Conservation (phyloP, 2,797 vertebrate species). For the Sebastes trivittatus region DNA sequence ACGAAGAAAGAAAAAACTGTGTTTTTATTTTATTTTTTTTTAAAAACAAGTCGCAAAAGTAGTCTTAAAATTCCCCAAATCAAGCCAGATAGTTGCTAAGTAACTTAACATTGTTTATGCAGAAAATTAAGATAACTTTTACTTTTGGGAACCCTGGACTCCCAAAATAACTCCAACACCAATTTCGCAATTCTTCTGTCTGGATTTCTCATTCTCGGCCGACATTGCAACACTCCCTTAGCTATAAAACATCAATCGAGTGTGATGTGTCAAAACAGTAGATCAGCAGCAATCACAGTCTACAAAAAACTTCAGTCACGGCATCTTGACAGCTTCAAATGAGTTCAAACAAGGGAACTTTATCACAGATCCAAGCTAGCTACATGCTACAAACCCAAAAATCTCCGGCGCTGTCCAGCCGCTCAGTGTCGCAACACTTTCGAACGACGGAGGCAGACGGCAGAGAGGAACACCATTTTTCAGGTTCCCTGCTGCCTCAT, state of each 20-base stretch:
- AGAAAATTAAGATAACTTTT: not conserved
- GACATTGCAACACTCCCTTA: not conserved
- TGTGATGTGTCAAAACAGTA: slow-evolving; percentile 9
- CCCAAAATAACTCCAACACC: not conserved
- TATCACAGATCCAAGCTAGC: not conserved
- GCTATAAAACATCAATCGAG: not conserved
- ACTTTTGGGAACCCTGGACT: not conserved
- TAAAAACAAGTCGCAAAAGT: too few relatives aligned
- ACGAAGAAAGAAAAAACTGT: too few relatives aligned
- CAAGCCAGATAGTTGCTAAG: too few relatives aligned
- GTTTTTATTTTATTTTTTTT: too few relatives aligned
- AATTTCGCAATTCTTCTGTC: not conserved
- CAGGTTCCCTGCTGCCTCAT: slow-evolving; percentile 11
- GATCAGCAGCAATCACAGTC: not conserved
- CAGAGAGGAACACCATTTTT: not conserved
- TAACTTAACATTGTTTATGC: not conserved
- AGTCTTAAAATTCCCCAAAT: too few relatives aligned
- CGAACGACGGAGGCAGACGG: not conserved
- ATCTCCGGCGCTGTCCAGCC: not conserved
- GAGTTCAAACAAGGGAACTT: not conserved
- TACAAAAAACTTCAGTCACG: not conserved
- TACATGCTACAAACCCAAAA: not conserved
- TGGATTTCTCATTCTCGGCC: not conserved
- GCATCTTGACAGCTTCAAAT: slow-evolving; percentile 13
- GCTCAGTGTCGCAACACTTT: not conserved